These are phyloP conservation scores for Endomychus coccineus DNA, from an alignment of 2,888 invertebrate genomes.

Conservation along the genomic window DNA sequence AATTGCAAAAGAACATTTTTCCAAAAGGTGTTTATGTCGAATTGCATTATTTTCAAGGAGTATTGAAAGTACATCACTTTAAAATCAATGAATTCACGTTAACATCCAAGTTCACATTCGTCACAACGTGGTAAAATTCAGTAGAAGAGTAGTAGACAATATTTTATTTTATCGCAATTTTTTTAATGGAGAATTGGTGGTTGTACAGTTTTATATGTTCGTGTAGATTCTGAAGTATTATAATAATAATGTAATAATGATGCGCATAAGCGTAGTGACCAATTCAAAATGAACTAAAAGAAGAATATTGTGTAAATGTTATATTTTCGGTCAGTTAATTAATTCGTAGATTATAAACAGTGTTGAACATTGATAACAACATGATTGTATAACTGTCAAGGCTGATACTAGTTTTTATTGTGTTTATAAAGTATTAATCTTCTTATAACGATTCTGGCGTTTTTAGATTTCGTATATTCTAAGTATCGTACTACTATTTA, in stretches of 20 bases:
- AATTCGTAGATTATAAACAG: constrained; percentile 40
- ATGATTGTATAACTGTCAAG: constrained; percentile 44
- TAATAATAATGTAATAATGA: constrained; percentile 14
- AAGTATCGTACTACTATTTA: too few species aligned
- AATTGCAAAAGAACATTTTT: too few species aligned
- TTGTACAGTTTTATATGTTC: constrained; percentile 39
- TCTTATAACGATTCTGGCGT: constrained; percentile 37
- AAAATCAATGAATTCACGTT: too few species aligned
- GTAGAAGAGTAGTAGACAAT: too few species aligned
- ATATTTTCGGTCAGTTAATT: constrained; percentile 43
- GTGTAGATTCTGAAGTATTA: constrained; percentile 30
- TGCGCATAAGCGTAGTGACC: constrained; percentile 31
- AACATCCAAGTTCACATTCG: too few species aligned
- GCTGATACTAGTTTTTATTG: constrained; percentile 44
- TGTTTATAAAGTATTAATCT: constrained; percentile 41
- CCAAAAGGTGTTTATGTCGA: too few species aligned
- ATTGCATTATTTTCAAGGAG: too few species aligned
- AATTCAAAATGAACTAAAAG: constrained; percentile 28
- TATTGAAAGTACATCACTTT: too few species aligned
- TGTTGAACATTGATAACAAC: constrained; percentile 37
- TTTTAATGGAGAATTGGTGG: constrained; percentile 32
- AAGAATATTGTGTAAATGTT: constrained; percentile 40
- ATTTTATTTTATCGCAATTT: too few species aligned
- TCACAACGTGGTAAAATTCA: too few species aligned
- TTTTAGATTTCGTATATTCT: constrained; percentile 31